Evolutionary conservation across 1,140 invertebrate species (phyloP), one percentile per base, ranked within the genome.

Genomic region (Propsilocerus akamusi): DNA sequence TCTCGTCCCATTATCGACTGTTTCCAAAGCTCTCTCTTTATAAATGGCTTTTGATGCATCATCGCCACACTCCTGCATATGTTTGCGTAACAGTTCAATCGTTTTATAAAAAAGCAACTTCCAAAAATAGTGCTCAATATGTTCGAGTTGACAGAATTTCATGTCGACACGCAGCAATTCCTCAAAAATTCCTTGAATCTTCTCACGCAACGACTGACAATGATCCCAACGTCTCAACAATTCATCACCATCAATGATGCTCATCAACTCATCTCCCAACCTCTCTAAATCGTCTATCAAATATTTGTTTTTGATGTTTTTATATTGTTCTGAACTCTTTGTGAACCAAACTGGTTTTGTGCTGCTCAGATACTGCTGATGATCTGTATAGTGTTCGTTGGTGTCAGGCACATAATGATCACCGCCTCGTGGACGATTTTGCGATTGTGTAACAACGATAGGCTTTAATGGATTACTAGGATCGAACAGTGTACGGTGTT

Each of bases 101-200:
- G 93, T 79, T 62, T 90, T 89, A 60, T 95, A 87, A 65, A 87
- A 95, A 0, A 89, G 68, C 51, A 90, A 76, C 64, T 93, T 93
- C 91, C 91, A 95, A 61, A 95, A 79, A 60, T 85, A 77, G 58
- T 88, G 81, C 59, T 95, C 91, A 5, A 92, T 76, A 63, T 93
- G 91, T 61, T 91, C 84, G 26, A 80, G 72, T 59, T 89, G 81
- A 56, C 87, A 89, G 59, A 91, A 88, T 61, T 88, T 89, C 10
- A 92, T 74, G 66, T 94, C 87, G 14, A 79, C 76, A 53, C 83
- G 66, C 1, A 95, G 68, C 3, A 94, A 67, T 50, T 74, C 78
- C 58, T 81, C 73, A 46, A 90, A 78, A 25, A 78, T 76, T 50
- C 78, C 71, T 67, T 87, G 80, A 48, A 94, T 64, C 51, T 72